phyloP scores from a whole-genome alignment of 2,797 vertebrate species.

The Euthynnus affinis region DNA sequence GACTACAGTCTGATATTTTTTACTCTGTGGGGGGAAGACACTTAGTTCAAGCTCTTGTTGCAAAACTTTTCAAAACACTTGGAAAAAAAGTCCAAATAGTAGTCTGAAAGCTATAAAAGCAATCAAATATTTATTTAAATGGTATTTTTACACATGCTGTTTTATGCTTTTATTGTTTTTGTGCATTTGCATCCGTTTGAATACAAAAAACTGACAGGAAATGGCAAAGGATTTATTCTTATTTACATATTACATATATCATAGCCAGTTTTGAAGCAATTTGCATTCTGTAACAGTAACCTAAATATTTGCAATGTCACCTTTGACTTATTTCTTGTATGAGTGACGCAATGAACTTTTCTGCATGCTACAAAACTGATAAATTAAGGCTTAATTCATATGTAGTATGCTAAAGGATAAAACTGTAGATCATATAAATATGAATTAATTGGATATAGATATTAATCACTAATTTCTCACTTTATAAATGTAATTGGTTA shows the following conservation, averaged over 20 bases:
- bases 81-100: not conserved
- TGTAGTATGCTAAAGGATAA: not conserved
- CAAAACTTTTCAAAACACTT: not conserved
- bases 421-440: not conserved
- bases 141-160: not conserved
- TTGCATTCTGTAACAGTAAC: not conserved
- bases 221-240: not conserved
- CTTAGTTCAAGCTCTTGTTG: not conserved
- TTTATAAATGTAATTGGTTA: not conserved
- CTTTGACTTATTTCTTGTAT: no score
- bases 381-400: not conserved
- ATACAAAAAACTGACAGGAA: not conserved
- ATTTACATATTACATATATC: slow-evolving; percentile 2
- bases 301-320: not conserved
- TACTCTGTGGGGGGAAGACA: slow-evolving; percentile 1
- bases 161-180: not conserved
- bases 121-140: not conserved
- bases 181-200: not conserved
- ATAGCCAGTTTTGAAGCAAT: not conserved
- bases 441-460: not conserved
- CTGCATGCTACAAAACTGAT: not conserved
- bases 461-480: not conserved
- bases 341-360: not conserved
- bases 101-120: not conserved
- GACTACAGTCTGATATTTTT: not conserved